Conservation (phyloP, 2,797 vertebrate species). For the Ptychadena robeensis region DNA sequence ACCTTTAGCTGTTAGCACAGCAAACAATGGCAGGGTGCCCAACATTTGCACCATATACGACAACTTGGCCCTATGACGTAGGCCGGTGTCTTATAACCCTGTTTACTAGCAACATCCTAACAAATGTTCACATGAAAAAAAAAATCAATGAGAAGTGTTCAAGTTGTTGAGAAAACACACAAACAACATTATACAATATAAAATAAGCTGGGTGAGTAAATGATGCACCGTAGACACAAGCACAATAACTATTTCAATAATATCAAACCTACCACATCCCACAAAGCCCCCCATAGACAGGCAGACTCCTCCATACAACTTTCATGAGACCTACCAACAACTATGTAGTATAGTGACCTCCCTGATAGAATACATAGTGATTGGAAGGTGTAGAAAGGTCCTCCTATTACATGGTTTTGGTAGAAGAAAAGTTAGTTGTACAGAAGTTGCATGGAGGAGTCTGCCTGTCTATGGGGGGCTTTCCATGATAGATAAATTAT, state of each 20-base stretch:
- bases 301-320: too few species aligned
- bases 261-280: too few species aligned
- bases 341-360: too few species aligned
- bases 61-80: constrained; percentile 4
- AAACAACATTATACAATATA: not conserved
- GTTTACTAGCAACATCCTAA: constrained; percentile 24
- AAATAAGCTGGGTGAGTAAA: not conserved
- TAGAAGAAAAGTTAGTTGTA: too few species aligned
- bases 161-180: not conserved
- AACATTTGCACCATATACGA: constrained; percentile 9
- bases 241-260: not conserved
- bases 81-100: constrained; percentile 26
- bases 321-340: too few species aligned
- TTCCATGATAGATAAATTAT: too few species aligned
- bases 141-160: not conserved
- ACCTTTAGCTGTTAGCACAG: constrained; percentile 51
- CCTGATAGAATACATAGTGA: too few species aligned
- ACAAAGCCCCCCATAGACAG: too few species aligned
- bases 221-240: not conserved
- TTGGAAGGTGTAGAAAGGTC: too few species aligned
- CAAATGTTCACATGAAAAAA: constrained; percentile 7
- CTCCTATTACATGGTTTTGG: too few species aligned
- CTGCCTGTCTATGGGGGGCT: too few species aligned
- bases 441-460: too few species aligned
- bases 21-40: constrained; percentile 40